These are phyloP conservation scores for Pteronotus mesoamericanus DNA, from an alignment of 2,797 vertebrate species.

Conservation along the genomic window DNA sequence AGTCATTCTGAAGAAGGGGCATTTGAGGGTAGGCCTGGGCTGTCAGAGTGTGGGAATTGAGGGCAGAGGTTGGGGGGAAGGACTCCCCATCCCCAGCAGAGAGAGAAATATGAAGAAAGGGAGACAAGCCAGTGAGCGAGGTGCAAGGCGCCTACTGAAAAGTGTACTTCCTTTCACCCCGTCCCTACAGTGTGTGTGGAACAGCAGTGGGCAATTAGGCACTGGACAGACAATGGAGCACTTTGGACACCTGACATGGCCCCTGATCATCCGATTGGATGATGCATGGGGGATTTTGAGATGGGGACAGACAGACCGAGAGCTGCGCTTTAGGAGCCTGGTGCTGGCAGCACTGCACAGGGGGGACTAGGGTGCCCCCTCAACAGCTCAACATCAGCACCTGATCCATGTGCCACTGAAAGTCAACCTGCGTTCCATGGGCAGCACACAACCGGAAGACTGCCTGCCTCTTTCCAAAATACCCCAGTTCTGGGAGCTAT, in stretches of 20 bases:
- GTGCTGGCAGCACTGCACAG: neutral
- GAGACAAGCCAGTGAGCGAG: neutral
- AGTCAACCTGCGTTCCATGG: neutral
- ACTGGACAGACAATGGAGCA: neutral
- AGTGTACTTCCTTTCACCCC: fast-evolving
- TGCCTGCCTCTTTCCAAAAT: neutral
- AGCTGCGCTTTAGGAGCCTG: neutral
- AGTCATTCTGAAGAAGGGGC: neutral
- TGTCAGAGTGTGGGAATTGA: neutral
- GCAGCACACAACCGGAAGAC: neutral
- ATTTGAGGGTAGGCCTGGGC: neutral
- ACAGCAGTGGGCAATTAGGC: neutral
- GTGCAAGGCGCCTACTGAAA: neutral
- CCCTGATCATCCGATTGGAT: neutral
- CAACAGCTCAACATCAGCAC: neutral
- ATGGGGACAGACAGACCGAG: neutral
- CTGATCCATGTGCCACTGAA: neutral
- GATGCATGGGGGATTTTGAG: neutral
- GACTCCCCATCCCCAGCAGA: neutral
- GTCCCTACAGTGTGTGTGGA: neutral
- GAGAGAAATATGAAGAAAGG: neutral
- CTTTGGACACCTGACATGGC: neutral
- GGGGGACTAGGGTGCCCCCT: neutral
- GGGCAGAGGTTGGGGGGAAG: too few relatives aligned
- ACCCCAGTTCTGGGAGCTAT: neutral